phyloP scores from a whole-genome alignment of 2,797 vertebrate genomes.

The Sardinella longiceps region DNA sequence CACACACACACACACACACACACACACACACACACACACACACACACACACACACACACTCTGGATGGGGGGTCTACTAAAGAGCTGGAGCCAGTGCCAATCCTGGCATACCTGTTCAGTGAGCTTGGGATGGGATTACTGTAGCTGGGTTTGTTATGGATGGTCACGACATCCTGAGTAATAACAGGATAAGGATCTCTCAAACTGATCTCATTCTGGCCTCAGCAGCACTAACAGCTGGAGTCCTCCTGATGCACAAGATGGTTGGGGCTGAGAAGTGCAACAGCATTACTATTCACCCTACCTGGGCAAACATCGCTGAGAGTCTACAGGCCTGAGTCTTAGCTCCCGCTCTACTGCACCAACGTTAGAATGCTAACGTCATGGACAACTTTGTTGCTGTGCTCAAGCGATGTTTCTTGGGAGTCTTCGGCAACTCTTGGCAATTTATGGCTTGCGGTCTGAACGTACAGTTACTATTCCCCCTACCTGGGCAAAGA shows the following conservation, averaged over 20 bases:
- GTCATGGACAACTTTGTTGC: too few relatives aligned
- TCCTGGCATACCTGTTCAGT: slow-evolving; percentile 23
- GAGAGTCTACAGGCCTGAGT: not conserved
- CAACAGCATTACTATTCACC: not conserved
- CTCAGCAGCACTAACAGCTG: not conserved
- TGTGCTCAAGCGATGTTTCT: too few relatives aligned
- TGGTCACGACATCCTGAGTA: slow-evolving; percentile 28
- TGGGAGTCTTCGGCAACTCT: too few relatives aligned
- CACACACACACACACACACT: not conserved
- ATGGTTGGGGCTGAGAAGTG: not conserved
- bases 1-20: slow-evolving; percentile 1
- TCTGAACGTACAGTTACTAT: too few relatives aligned
- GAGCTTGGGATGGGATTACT: slow-evolving; percentile 30
- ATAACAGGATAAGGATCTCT: slow-evolving; percentile 31
- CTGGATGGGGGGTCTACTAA: not conserved
- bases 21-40: not conserved
- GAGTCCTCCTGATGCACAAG: not conserved
- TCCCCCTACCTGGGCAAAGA: not conserved
- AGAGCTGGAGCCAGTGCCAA: not conserved
- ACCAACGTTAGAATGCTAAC: too few relatives aligned
- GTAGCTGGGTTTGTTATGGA: slow-evolving; percentile 24
- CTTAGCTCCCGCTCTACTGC: not conserved
- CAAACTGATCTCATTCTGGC: slow-evolving; percentile 37
- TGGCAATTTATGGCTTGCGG: too few relatives aligned
- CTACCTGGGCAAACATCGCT: not conserved